phyloP scores from a whole-genome alignment of 2,113 vertebrate species.

The Steatornis caripensis region DNA sequence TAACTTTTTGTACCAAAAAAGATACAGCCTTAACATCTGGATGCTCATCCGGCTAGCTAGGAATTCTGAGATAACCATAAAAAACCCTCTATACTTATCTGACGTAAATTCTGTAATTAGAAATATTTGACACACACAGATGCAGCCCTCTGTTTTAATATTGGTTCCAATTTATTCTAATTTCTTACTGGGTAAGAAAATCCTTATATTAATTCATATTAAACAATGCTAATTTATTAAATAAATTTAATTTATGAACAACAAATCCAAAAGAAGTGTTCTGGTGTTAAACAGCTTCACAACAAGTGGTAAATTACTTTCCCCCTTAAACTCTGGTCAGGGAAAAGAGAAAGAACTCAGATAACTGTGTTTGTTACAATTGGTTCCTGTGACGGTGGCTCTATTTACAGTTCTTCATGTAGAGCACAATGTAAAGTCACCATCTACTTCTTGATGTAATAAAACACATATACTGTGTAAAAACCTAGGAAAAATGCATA shows the following conservation, averaged over 20 bases:
- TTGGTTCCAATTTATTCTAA: background rate
- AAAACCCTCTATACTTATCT: background rate
- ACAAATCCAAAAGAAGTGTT: background rate
- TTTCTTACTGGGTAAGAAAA: background rate
- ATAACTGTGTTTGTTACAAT: background rate
- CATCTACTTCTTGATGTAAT: background rate
- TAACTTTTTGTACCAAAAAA: background rate
- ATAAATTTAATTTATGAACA: background rate
- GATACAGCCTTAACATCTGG: background rate
- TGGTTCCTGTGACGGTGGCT: background rate
- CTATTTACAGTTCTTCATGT: background rate
- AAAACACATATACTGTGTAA: background rate
- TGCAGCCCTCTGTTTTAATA: background rate
- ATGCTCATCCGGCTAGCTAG: background rate
- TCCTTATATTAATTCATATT: background rate
- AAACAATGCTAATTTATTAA: background rate
- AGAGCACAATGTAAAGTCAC: background rate
- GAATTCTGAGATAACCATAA: background rate
- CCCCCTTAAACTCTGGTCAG: background rate
- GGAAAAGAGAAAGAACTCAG: background rate
- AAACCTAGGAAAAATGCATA: background rate
- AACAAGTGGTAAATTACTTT: background rate
- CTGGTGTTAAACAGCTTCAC: background rate
- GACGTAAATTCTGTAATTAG: background rate
- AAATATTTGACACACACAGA: background rate